These are phyloP conservation scores for Loris lydekkerianus DNA, from an alignment of 2,797 vertebrate species.

Conservation along the genomic window DNA sequence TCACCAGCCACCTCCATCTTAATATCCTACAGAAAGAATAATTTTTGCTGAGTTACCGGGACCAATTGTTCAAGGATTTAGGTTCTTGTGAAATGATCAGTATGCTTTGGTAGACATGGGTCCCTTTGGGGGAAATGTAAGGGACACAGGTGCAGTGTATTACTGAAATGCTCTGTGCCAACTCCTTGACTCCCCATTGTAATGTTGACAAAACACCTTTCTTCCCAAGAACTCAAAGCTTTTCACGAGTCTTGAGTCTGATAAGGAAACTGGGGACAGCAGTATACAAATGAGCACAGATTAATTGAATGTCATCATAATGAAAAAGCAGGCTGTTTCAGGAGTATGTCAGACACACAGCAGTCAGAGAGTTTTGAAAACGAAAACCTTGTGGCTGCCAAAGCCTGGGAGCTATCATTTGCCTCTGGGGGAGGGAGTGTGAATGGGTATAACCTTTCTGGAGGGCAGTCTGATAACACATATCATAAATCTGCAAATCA, in stretches of 20 bases:
- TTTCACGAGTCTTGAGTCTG: neutral
- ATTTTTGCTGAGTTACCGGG: neutral
- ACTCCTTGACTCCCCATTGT: neutral
- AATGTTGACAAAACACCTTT: neutral
- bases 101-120: neutral
- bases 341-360: neutral
- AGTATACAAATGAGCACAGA: neutral
- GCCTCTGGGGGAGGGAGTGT: neutral
- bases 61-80: neutral
- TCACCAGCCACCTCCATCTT: neutral
- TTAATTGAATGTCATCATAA: neutral
- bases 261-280: neutral
- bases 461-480: neutral
- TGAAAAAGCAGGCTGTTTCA: neutral
- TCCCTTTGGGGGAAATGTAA: neutral
- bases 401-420: neutral
- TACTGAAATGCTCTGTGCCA: rapidly evolving
- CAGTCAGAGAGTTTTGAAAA: neutral
- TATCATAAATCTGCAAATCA: neutral
- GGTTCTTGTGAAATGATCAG: neutral
- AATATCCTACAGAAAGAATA: neutral
- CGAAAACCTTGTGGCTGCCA: neutral
- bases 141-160: neutral
- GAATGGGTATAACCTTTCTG: neutral
- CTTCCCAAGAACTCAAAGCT: neutral